Evolutionary conservation across 92 coral and sea anemone species (phyloP).

Genomic region (Porites cylindrica): DNA sequence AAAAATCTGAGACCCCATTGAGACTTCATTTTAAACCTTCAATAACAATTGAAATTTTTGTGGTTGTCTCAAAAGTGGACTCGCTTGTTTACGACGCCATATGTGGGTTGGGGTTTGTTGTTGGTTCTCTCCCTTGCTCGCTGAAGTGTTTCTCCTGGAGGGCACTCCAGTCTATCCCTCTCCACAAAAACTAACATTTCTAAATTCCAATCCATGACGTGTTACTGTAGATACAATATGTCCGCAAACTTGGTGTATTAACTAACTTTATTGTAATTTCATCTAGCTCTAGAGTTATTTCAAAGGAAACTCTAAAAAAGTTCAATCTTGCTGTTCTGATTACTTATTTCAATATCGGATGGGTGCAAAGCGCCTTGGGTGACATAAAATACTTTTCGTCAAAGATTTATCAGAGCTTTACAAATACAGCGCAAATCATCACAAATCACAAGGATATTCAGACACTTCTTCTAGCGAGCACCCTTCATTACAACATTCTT

Average conservation of each 20-base stretch:
- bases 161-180: too few relatives aligned
- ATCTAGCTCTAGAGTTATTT: not conserved
- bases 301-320: not conserved
- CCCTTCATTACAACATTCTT: slow-evolving; percentile 63
- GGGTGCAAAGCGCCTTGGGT: not conserved
- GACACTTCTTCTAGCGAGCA: slow-evolving; percentile 62
- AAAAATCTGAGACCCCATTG: too few relatives aligned
- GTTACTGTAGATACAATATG: too few relatives aligned
- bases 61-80: too few relatives aligned
- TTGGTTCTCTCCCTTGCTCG: too few relatives aligned
- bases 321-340: not conserved
- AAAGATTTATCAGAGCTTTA: not conserved
- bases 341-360: too few relatives aligned
- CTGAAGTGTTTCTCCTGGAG: too few relatives aligned
- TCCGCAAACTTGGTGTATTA: not conserved
- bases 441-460: slow-evolving; percentile 49
- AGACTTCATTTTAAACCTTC: too few relatives aligned
- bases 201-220: not conserved
- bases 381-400: slow-evolving; percentile 17
- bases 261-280: not conserved
- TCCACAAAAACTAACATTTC: too few relatives aligned
- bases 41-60: too few relatives aligned
- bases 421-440: not conserved
- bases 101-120: too few relatives aligned
- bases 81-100: too few relatives aligned